A percentile compares a stretch with the other conserved stretches of the same genome.
Conservation (phyloP, 1,140 invertebrate species). For the Leptoteleia sp. region DNA sequence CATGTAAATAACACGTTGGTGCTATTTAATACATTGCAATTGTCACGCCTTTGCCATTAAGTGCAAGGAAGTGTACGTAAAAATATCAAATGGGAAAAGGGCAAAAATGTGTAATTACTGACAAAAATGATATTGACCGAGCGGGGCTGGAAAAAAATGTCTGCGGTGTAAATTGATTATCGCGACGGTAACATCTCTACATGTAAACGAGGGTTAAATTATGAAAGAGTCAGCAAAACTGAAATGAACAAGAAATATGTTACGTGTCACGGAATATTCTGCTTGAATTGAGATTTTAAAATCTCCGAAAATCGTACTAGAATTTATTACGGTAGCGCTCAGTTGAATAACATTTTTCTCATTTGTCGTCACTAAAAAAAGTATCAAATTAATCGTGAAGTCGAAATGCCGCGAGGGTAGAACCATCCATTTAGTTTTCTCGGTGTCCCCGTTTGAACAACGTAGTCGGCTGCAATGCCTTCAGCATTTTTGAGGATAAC, state of each 20-base stretch:
- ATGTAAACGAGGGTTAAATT: not conserved
- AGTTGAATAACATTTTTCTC: conserved; percentile 37
- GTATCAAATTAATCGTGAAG: conserved; percentile 48
- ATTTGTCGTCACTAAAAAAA: conserved; percentile 41
- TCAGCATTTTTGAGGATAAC: conserved; percentile 32
- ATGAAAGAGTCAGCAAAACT: conserved; percentile 4
- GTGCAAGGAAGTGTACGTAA: no score
- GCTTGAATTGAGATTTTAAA: conserved; percentile 19
- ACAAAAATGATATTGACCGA: no score
- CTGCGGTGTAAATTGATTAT: not conserved
- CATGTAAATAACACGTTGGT: no score
- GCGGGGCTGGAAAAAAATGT: no score
- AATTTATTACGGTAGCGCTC: conserved; percentile 24
- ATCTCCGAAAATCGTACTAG: conserved; percentile 26
- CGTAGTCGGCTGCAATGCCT: conserved; percentile 31
- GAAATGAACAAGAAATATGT: conserved; percentile 17
- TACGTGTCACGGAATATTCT: conserved; percentile 19
- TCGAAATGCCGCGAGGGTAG: conserved; percentile 38
- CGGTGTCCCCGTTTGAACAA: conserved; percentile 39
- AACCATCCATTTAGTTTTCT: conserved; percentile 39
- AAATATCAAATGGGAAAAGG: no score
- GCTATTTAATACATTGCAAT: no score
- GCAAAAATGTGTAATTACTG: no score
- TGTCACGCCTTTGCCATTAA: no score
- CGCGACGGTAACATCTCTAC: not conserved